Conservation (phyloP, 2,113 vertebrate genomes). For the Bungarus multicinctus region DNA sequence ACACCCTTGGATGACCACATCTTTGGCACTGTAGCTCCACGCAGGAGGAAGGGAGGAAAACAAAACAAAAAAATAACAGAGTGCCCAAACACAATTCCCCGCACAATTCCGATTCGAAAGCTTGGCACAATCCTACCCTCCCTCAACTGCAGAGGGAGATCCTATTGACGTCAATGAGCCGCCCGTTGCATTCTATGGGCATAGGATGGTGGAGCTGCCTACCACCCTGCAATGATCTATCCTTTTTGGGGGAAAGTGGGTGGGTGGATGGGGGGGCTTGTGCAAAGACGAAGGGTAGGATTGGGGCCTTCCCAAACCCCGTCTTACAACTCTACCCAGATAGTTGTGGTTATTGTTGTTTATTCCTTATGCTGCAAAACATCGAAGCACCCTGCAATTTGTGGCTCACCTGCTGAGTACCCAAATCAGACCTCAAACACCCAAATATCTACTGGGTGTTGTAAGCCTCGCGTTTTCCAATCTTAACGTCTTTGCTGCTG, state of each 20-base stretch:
- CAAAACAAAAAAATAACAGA: neutral
- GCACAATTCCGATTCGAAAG: no score
- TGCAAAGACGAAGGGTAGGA: neutral
- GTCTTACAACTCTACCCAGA: no score
- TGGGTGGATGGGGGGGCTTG: no score
- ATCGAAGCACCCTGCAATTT: neutral
- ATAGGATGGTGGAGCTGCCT: neutral
- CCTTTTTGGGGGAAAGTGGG: neutral
- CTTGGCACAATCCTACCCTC: neutral
- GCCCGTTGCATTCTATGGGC: neutral
- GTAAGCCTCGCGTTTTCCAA: neutral
- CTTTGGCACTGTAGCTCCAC: neutral
- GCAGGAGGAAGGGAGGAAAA: no score
- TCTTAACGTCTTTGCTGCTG: neutral
- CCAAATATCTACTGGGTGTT: neutral
- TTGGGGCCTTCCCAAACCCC: neutral
- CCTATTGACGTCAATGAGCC: neutral
- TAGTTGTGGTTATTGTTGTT: rapidly evolving
- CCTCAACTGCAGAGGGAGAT: neutral
- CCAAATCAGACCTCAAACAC: no score
- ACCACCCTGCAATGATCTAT: neutral
- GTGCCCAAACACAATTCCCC: rapidly evolving
- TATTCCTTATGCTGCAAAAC: neutral
- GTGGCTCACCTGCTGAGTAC: neutral
- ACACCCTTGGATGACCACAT: neutral